These are phyloP conservation scores for Dendrocopos noguchii DNA, from an alignment of 2,113 vertebrate species.

Conservation along the genomic window DNA sequence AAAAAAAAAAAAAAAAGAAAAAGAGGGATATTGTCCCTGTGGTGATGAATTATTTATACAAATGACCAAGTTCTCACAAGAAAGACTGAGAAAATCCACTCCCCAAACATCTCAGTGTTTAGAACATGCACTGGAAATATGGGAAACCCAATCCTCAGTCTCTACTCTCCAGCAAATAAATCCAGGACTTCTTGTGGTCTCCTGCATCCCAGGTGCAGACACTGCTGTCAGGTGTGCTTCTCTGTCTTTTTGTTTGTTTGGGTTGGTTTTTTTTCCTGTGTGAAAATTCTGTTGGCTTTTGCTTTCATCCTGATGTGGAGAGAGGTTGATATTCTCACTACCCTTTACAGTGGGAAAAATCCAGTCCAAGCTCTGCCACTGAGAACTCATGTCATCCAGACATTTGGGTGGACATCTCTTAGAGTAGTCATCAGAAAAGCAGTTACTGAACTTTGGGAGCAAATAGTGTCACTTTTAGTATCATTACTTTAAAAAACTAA, in stretches of 20 bases:
- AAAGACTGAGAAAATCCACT: not conserved
- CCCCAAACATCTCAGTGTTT: not conserved
- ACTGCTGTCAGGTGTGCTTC: not conserved
- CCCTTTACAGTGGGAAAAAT: not conserved
- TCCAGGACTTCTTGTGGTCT: not conserved
- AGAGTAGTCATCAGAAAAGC: not conserved
- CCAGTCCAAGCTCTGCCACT: not conserved
- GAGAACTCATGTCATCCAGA: not conserved
- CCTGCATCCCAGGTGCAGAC: not conserved
- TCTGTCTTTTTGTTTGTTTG: not conserved
- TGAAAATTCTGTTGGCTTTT: not conserved
- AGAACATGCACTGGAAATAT: not conserved
- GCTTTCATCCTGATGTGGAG: not conserved
- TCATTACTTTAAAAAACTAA: not conserved
- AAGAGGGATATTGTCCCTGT: not conserved
- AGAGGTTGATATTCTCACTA: not conserved
- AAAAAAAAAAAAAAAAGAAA: not conserved
- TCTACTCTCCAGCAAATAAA: not conserved
- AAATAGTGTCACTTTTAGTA: not conserved
- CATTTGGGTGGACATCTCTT: not conserved
- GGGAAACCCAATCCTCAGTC: not conserved
- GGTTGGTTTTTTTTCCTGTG: too few species aligned
- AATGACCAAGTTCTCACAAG: not conserved
- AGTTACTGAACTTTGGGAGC: not conserved
- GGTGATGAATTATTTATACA: conserved; percentile 17